Conservation (phyloP, 2,113 vertebrate species). For the Apteryx owenii region DNA sequence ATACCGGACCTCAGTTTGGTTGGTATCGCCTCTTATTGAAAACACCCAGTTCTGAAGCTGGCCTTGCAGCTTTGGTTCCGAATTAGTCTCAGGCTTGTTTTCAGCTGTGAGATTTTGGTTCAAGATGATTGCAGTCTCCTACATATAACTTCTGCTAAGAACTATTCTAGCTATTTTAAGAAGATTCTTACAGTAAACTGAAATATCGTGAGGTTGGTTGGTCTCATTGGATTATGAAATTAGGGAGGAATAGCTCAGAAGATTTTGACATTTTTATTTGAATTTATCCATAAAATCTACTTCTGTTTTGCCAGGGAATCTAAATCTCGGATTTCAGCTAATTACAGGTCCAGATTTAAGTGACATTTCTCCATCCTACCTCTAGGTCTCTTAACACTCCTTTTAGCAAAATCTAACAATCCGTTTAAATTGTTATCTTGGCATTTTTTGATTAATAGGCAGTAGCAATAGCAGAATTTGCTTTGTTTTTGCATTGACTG, state of each 20-base stretch:
- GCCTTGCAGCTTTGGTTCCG: background rate
- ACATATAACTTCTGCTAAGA: background rate
- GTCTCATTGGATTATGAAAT: background rate
- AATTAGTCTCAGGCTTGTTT: background rate
- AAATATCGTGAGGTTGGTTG: background rate
- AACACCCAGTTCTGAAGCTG: background rate
- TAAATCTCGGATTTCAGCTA: background rate
- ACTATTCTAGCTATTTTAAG: background rate
- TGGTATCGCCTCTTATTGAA: background rate
- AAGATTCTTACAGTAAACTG: background rate
- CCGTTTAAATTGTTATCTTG: background rate
- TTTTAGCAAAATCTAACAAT: background rate
- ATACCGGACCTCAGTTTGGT: background rate
- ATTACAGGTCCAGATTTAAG: background rate
- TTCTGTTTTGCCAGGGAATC: background rate
- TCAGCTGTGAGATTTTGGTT: background rate
- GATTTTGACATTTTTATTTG: background rate
- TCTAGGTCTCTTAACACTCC: background rate
- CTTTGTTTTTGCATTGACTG: background rate
- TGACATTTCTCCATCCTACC: fast-evolving
- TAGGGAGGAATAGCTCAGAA: background rate
- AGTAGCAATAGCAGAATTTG: background rate
- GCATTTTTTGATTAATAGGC: background rate
- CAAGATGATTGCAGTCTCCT: background rate
- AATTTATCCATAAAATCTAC: background rate